A percentile compares a stretch with the other conserved stretches of the same genome.
Evolutionary conservation across 1,140 invertebrate genomes (phyloP).

Genomic region (Phthorimaea operculella): DNA sequence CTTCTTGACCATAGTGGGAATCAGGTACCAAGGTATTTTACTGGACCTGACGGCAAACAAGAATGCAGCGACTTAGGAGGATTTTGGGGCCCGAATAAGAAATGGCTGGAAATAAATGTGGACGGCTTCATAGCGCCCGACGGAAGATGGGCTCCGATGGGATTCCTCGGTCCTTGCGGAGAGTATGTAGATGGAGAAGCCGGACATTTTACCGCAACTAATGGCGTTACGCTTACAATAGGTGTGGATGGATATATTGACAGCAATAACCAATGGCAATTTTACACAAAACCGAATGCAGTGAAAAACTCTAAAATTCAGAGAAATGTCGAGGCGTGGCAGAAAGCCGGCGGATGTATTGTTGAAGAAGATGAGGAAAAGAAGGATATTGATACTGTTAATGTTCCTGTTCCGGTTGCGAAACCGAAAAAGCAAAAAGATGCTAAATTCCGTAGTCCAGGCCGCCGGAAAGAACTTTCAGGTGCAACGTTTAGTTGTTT

Average conservation of each 20-base stretch:
- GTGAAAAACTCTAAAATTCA: background rate
- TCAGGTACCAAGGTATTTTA: constrained; percentile 51
- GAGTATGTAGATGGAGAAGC: constrained; percentile 41
- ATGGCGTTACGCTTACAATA: constrained; percentile 48
- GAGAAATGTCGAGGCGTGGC: background rate
- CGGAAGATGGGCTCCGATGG: constrained; percentile 47
- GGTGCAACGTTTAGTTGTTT: constrained; percentile 52
- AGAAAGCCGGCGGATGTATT: background rate
- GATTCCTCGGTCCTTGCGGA: constrained; percentile 45
- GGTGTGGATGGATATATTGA: constrained; percentile 54
- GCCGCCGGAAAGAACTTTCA: background rate
- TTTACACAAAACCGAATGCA: constrained; percentile 30
- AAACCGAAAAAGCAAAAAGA: too few relatives aligned
- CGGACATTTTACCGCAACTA: constrained; percentile 45
- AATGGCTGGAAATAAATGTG: constrained; percentile 54
- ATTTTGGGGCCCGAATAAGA: constrained; percentile 51
- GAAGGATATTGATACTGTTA: background rate
- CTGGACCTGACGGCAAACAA: constrained; percentile 51
- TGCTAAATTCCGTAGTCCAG: background rate
- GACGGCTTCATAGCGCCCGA: constrained; percentile 54
- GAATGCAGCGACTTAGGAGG: constrained; percentile 58
- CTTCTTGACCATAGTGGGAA: constrained; percentile 49
- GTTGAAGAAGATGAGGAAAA: constrained; percentile 10
- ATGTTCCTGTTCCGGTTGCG: too few relatives aligned
- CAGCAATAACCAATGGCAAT: constrained; percentile 38